These are phyloP conservation scores for Merops nubicus DNA, from an alignment of 2,113 vertebrate species.

Conservation along the genomic window DNA sequence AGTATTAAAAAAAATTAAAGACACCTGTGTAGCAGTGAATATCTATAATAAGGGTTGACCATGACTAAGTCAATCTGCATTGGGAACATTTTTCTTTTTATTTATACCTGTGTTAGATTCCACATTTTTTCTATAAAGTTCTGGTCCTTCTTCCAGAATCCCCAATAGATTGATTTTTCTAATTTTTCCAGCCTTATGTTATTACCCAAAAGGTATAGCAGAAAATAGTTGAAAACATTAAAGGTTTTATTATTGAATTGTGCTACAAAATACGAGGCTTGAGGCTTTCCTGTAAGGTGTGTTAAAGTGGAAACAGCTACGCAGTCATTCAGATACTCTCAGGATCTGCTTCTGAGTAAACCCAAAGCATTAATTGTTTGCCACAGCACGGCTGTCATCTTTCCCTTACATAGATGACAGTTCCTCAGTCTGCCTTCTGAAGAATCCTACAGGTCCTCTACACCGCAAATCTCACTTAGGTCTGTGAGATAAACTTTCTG, in stretches of 20 bases:
- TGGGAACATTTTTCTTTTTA: neutral
- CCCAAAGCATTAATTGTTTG: neutral
- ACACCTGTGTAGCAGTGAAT: neutral
- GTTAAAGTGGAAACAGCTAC: neutral
- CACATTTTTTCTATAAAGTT: neutral
- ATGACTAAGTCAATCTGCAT: neutral
- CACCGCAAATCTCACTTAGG: neutral
- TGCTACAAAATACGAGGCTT: neutral
- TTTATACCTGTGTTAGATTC: neutral
- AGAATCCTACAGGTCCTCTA: neutral
- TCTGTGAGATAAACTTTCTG: neutral
- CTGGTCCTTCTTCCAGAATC: neutral
- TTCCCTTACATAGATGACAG: neutral
- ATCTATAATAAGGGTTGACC: neutral
- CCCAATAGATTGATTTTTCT: neutral
- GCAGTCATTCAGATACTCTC: neutral
- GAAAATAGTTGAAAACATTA: neutral
- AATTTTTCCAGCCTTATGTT: neutral
- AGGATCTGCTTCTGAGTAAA: neutral
- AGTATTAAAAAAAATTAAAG: neutral
- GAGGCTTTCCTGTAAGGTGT: neutral
- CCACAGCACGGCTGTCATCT: fast-evolving
- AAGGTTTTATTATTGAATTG: neutral
- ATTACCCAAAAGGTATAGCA: neutral
- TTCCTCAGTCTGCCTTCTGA: neutral